Evolutionary conservation across 2,113 vertebrate genomes (phyloP), one percentile per base, ranked within the genome.

Genomic region (Tichodroma muraria): DNA sequence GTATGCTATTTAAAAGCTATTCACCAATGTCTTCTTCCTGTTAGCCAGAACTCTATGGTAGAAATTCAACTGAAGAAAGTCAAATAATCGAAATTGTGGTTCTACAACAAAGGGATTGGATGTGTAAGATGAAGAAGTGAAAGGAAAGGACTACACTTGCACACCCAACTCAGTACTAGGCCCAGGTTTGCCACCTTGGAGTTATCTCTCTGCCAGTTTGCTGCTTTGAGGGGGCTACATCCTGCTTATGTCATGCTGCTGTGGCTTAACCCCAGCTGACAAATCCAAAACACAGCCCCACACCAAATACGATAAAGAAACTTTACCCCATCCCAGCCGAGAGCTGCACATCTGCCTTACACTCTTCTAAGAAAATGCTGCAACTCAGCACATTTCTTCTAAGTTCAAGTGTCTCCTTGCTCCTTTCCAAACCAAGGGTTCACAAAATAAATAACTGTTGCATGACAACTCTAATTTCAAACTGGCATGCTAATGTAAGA

Each of bases 1-100:
- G 93, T 44, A 37, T 68, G 90, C 80, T 86, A 65, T 89, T 97
- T 95, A 95, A 95, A 95, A 95, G 83, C 91, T 86, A 71, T 93
- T 94, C 90, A 80, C 91, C 88, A 89, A 69, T 8, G 69, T 73
- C 88, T 80, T 89, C n/a, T 57, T 81, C 72, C 93, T 88, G 88
- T 89, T 82, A 89, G 90, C 57, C 65, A 86, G 90, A 90, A 86
- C 57, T 52, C 84, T 82, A 75, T 21, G 30, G 85, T 63, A 92
- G 73, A 93, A 89, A 93, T 87, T 80, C 76, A 95, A 37, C 13
- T 71, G 64, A 54, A 85, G 53, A 82, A 88, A 92, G 83, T 77
- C 44, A 89, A 72, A 90, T 96, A 94, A 93, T 73, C 35, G 37
- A 86, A 97, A 82, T 8, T 60, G 69, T 77, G 44, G 42, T 56